These are phyloP conservation scores for Panagrolaimus sp. DNA, from an alignment of 1,140 invertebrate genomes.

Conservation along the genomic window DNA sequence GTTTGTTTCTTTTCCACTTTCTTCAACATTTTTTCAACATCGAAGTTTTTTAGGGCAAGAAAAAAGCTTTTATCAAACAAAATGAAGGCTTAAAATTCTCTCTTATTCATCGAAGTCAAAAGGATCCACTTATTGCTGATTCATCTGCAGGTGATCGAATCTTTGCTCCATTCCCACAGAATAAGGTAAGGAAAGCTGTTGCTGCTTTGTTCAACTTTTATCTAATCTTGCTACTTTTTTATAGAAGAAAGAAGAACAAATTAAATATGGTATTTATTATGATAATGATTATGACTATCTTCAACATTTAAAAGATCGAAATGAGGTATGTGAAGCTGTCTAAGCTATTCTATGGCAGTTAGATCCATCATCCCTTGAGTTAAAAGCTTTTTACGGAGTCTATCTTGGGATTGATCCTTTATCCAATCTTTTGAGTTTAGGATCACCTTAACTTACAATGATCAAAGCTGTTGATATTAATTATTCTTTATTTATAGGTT, in stretches of 20 bases:
- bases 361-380: constrained; percentile 5
- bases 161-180: constrained; percentile 63
- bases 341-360: not conserved
- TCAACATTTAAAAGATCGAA: constrained; percentile 73
- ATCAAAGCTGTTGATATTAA: no score
- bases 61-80: constrained; percentile 83
- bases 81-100: constrained; percentile 81
- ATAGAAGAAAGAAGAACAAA: constrained; percentile 68
- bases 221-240: no score
- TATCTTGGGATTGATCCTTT: no score
- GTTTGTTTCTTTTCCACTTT: not conserved
- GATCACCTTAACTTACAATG: no score
- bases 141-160: constrained; percentile 80
- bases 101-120: constrained; percentile 82
- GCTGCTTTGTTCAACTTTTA: constrained; percentile 22
- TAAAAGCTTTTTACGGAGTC: no score
- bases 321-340: constrained; percentile 54
- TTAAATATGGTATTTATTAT: constrained; percentile 86
- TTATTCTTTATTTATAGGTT: no score
- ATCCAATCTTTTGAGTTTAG: no score
- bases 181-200: constrained; percentile 24
- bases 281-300: constrained; percentile 94
- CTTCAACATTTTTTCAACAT: constrained; percentile 8
- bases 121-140: constrained; percentile 80
- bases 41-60: constrained; percentile 57